Evolutionary conservation across 23 tunicate species (phyloP), one percentile per base, ranked within the genome.

Genomic region (Pegea sp.): DNA sequence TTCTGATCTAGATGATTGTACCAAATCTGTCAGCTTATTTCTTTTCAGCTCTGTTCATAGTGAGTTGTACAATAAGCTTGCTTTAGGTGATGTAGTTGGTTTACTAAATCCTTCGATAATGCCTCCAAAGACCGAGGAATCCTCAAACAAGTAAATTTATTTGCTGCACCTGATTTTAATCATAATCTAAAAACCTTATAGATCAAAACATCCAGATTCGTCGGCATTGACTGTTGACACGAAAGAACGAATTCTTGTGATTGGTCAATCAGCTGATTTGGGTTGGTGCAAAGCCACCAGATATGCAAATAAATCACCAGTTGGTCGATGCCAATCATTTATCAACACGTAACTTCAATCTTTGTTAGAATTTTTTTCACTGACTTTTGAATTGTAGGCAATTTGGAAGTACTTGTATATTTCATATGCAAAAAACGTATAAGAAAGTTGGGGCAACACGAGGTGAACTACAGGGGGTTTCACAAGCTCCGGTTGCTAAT

Each of bases 241-340:
- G 13, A 34, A 68, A 8, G 95, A 68, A 34, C 60, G 84, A 22
- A 57, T 74, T 5, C 69, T 74, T 76, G 57, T 67, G 29, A 74
- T 84, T 31, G 95, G 95, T 20, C 31, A 63, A 26, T 49, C 95
- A 22, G 66, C 76, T 48, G 95, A 84, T 51, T 58, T 84, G 28
- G 95, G 76, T 2, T 84, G 95, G 95, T 84, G 95, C 57, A 73
- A 25, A 31, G 95, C 95, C 6, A 84, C 69, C 1, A 80, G 62
- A 42, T 80, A 34, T 44, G 31, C 80, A 21, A 84, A 84, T 64
- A 84, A 84, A 33, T 66, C 68, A 68, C 84, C 95, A 0, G 86
- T 76, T 5, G 86, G 86, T 28, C 73, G 68, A 31, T 84, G 95
- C 57, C 54, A 69, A 22, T 76, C 76, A 23, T 56, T 84, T 30